These are phyloP conservation scores for Sialia sialis DNA, from an alignment of 2,113 vertebrate genomes.

Conservation along the genomic window DNA sequence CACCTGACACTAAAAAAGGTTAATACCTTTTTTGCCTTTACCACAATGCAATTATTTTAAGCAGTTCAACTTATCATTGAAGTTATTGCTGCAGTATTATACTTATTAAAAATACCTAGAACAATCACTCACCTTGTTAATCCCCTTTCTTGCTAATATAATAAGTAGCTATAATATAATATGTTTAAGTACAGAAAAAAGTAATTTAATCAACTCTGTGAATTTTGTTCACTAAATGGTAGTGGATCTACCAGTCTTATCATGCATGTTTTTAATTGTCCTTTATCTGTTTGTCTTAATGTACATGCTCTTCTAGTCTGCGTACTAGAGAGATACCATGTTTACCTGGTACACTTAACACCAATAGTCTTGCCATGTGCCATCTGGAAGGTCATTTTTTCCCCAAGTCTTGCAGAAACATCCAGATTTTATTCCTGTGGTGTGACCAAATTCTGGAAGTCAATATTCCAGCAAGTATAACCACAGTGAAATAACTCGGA, in stretches of 20 bases:
- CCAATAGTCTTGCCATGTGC: not conserved
- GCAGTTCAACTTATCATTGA: not conserved
- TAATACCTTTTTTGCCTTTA: not conserved
- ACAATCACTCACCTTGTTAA: not conserved
- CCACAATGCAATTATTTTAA: not conserved
- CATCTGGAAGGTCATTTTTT: not conserved
- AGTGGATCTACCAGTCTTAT: not conserved
- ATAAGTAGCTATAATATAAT: not conserved
- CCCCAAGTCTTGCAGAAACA: not conserved
- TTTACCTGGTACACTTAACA: not conserved
- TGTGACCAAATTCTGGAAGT: not conserved
- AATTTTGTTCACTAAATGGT: not conserved
- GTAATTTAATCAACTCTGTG: not conserved
- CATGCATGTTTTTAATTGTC: not conserved
- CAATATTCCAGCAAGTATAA: not conserved
- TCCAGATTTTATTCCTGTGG: not conserved
- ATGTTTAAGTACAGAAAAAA: not conserved
- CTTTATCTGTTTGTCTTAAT: not conserved
- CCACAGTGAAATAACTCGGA: not conserved
- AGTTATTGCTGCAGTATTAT: not conserved
- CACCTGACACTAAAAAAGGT: not conserved
- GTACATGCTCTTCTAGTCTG: not conserved
- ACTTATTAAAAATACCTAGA: not conserved
- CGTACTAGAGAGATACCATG: not conserved
- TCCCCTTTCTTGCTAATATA: not conserved